phyloP scores from a whole-genome alignment of 2,113 vertebrate species.

The Triplophysa siluroides region DNA sequence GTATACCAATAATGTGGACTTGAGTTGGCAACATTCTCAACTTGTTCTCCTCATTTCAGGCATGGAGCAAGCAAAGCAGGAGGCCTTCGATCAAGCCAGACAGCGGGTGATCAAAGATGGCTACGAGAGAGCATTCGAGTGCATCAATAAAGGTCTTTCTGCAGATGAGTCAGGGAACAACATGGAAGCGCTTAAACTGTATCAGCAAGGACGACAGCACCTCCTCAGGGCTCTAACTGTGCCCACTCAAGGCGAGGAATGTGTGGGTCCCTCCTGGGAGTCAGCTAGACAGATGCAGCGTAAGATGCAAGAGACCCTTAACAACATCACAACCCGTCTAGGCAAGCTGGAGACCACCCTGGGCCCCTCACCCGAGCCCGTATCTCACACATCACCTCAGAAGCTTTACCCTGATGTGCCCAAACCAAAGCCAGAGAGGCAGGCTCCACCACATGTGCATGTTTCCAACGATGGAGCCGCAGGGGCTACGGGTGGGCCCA shows the following conservation, averaged over 20 bases:
- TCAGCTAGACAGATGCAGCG: slow-evolving; percentile 89
- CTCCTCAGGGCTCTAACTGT: slow-evolving; percentile 82
- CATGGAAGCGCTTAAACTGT: slow-evolving; percentile 79
- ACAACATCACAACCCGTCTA: slow-evolving; percentile 84
- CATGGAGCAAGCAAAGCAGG: slow-evolving; percentile 83
- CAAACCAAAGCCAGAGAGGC: slow-evolving; percentile 71
- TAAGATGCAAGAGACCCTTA: slow-evolving; percentile 92
- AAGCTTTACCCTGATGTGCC: slow-evolving; percentile 80
- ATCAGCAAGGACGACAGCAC: slow-evolving; percentile 84
- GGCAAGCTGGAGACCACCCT: slow-evolving; percentile 77
- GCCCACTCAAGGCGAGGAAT: slow-evolving; percentile 71
- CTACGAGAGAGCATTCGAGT: slow-evolving; percentile 85
- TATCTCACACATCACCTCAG: slow-evolving; percentile 19
- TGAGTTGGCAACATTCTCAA: not conserved
- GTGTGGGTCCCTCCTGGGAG: slow-evolving; percentile 81
- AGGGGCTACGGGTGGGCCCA: slow-evolving; percentile 57
- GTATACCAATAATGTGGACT: too few relatives aligned
- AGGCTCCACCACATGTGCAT: slow-evolving; percentile 56
- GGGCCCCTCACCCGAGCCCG: slow-evolving; percentile 18
- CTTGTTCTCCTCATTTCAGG: slow-evolving; percentile 46
- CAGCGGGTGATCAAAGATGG: slow-evolving; percentile 88
- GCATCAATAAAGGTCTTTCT: slow-evolving; percentile 84
- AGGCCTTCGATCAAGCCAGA: slow-evolving; percentile 77
- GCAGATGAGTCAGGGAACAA: slow-evolving; percentile 86
- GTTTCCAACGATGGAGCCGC: slow-evolving; percentile 48